Evolutionary conservation across 2,888 invertebrate species (phyloP), one percentile per base, ranked within the genome.

Genomic region (Rhodophaea formosa): DNA sequence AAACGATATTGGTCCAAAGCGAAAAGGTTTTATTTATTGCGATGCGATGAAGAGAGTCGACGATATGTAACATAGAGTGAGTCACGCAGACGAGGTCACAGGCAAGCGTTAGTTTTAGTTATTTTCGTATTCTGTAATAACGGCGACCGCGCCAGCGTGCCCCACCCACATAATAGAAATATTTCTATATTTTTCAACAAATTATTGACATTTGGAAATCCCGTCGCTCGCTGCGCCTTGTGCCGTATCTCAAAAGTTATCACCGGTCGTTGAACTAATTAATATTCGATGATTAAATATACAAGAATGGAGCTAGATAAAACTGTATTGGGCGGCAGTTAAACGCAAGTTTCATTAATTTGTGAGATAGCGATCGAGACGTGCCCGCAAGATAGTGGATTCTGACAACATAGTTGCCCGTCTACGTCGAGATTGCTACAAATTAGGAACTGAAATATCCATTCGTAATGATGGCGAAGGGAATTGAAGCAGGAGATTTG

Each of bases 311-410:
- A 49, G 17, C n/a, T 49, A 43, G 10, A 43, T 42, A 16, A 42
- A 47, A 49, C 30, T 42, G 14, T 56, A 39, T 30, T 49, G 14
- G 49, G 15, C 32, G 45, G 32, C 15, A 45, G 54, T 55, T 12
- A 56, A 49, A 42, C 14, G 42, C 30, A 23, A 56, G 56, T 56
- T 56, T 49, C 56, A 56, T 56, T 49, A 49, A 56, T 56, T 56
- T 49, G 42, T 47, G 14, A 47, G 56, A 56, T 56, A 56, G 47
- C 42, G 39, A 56, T 56, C 56, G 12, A 10, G 55, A 46, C 35
- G 32, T 43, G 49, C 43, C 14, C 16, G 15, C 14, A 1, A 49
- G 49, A 42, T 56, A 51, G 44, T 44, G 23, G 17, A 47, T 42
- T 42, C 29, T 29, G 49, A 39, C 49, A 56, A 49, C 49, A 49